Evolutionary conservation across 2,888 invertebrate genomes (phyloP), one percentile per base, ranked within the genome.

Genomic region (Idaea biselata): DNA sequence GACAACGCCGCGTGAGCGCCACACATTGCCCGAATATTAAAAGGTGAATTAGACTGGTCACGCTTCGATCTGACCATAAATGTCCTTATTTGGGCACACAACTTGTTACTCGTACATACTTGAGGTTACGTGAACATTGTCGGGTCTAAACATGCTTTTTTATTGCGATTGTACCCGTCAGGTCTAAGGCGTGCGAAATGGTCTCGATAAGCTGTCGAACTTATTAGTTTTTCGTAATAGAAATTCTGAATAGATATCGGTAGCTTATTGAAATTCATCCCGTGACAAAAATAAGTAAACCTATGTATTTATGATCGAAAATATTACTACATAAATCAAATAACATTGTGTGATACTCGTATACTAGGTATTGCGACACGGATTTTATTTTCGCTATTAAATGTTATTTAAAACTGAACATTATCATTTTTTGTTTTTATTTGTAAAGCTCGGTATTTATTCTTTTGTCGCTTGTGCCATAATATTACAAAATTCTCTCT

Each of bases 11-110:
- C 77, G 76, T 74, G 78, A 77, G 71, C 70, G 75, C 76, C 76
- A 84, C 80, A 86, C 86, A 86, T 83, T 79, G 83, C 67, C 76
- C 82, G 90, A 89, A 89, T 90, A 89, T 88, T 87, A 89, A 89
- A 86, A 85, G 82, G 79, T 78, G 78, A 86, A 87, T 88, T 88
- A 86, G 79, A 83, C 79, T 79, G 81, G 81, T 80, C 86, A 83
- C 80, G 82, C 75, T 72, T 77, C 81, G 72, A 82, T 80, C 78
- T 77, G 82, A 79, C 78, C 83, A 83, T 84, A 86, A 85, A 88
- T 84, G 85, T 79, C 80, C 84, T 80, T 84, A 85, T 86, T 84
- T 83, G 76, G 77, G 73, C 56, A 18, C 71, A 74, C 76, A 76
- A 80, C 78, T 83, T 76, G 77, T 73, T 74, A 67, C 25, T 25